Percentiles rank a stretch among this genome's conserved stretches.
phyloP scores from a whole-genome alignment of 2,113 vertebrate genomes.

The Erpornis zantholeuca region DNA sequence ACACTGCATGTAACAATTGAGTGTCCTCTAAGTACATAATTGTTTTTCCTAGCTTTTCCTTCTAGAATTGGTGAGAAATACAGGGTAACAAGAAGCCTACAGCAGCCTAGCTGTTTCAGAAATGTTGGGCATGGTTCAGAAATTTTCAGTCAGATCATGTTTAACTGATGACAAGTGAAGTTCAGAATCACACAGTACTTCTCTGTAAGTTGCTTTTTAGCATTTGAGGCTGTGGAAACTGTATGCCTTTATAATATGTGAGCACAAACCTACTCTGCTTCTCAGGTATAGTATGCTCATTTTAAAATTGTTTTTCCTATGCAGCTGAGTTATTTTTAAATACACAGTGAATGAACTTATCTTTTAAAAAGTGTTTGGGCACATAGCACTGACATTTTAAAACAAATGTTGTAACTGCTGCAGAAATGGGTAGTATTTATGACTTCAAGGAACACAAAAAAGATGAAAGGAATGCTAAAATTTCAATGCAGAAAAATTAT shows the following conservation, averaged over 20 bases:
- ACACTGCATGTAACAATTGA: neutral
- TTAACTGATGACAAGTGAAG: neutral
- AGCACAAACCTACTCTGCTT: neutral
- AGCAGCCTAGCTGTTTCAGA: neutral
- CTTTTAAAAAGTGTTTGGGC: neutral
- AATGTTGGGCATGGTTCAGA: neutral
- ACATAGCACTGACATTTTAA: neutral
- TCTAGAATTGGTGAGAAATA: neutral
- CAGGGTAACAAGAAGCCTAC: neutral
- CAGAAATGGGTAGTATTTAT: neutral
- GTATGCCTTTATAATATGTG: neutral
- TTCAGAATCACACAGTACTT: neutral
- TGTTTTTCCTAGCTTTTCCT: neutral
- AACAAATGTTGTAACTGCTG: neutral
- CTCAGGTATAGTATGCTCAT: neutral
- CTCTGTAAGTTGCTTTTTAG: neutral
- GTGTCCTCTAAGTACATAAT: neutral
- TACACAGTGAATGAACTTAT: neutral
- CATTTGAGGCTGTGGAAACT: neutral
- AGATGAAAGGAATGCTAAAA: neutral
- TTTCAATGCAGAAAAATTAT: neutral
- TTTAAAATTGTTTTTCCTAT: neutral
- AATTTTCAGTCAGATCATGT: neutral
- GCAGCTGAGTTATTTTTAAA: neutral
- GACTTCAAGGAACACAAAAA: neutral